These are phyloP conservation scores for Xestia rhomboidea DNA, from an alignment of 2,888 invertebrate genomes.

Conservation along the genomic window DNA sequence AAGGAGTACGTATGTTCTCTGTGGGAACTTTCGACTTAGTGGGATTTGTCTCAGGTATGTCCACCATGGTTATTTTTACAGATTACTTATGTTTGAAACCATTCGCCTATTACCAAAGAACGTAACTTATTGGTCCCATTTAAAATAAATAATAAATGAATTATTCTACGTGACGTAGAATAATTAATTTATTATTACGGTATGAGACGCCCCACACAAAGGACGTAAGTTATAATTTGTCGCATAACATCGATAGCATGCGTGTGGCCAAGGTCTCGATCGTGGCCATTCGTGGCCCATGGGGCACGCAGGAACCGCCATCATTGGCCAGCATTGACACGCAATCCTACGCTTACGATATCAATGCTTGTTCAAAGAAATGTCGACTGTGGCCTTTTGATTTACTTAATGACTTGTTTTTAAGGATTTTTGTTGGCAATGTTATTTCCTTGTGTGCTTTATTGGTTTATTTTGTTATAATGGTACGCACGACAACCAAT, in stretches of 20 bases:
- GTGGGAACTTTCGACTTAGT: not conserved
- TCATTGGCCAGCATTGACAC: constrained; percentile 38
- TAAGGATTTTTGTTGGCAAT: not conserved
- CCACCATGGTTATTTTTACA: not conserved
- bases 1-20: not conserved
- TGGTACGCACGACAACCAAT: not conserved
- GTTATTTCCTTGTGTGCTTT: constrained; percentile 9
- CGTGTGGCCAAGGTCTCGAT: constrained; percentile 54
- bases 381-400: constrained; percentile 35
- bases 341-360: constrained; percentile 59
- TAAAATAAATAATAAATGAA: not conserved
- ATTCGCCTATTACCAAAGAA: not conserved
- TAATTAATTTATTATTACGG: too few species aligned
- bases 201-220: not conserved
- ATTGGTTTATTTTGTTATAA: constrained; percentile 18
- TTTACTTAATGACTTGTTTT: constrained; percentile 46
- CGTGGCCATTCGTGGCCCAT: constrained; percentile 27
- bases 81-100: not conserved
- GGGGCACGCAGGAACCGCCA: constrained; percentile 37
- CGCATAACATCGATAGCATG: constrained; percentile 43
- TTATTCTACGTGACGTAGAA: constrained; percentile 1
- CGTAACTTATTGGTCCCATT: not conserved
- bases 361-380: constrained; percentile 31
- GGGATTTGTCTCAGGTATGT: not conserved
- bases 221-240: constrained; percentile 9